phyloP scores from a whole-genome alignment of 2,888 invertebrate species.

The Diaperis boleti region DNA sequence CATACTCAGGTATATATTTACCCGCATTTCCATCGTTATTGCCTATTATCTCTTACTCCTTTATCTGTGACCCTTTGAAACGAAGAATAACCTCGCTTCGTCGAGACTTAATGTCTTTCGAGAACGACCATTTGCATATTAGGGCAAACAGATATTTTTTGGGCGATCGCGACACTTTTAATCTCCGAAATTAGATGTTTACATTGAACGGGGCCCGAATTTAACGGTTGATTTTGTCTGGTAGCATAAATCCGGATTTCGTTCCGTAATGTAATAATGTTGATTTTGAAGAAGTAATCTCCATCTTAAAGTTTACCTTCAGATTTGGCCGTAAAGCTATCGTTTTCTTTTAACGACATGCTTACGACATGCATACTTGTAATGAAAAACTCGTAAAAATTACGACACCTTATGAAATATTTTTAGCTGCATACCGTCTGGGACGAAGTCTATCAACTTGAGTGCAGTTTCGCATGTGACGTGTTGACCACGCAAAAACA shows the following conservation, averaged over 20 bases:
- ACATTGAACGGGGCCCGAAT: conserved; percentile 13
- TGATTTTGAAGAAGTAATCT: no score
- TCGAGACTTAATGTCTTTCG: conserved; percentile 51
- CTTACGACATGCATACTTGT: no score
- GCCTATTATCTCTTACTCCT: conserved; percentile 58
- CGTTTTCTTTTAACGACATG: no score
- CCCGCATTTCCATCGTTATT: conserved; percentile 59
- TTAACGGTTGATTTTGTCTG: conserved; percentile 7
- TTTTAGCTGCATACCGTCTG: no score
- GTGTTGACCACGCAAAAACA: no score
- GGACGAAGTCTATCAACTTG: no score
- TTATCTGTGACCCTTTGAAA: conserved; percentile 53
- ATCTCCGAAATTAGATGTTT: conserved; percentile 12
- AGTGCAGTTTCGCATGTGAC: no score
- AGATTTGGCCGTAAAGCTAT: no score
- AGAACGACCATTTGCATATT: conserved; percentile 51
- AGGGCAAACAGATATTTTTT: conserved; percentile 43
- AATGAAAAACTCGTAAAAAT: no score
- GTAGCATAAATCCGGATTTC: conserved; percentile 1
- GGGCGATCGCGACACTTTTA: conserved; percentile 17
- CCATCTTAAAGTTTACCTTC: no score
- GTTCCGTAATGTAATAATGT: neutral
- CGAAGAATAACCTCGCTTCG: conserved; percentile 54
- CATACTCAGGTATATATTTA: conserved; percentile 54
- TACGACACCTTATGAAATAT: no score